phyloP scores from a whole-genome alignment of 2,797 vertebrate genomes.

The Mionectes olivaceus region DNA sequence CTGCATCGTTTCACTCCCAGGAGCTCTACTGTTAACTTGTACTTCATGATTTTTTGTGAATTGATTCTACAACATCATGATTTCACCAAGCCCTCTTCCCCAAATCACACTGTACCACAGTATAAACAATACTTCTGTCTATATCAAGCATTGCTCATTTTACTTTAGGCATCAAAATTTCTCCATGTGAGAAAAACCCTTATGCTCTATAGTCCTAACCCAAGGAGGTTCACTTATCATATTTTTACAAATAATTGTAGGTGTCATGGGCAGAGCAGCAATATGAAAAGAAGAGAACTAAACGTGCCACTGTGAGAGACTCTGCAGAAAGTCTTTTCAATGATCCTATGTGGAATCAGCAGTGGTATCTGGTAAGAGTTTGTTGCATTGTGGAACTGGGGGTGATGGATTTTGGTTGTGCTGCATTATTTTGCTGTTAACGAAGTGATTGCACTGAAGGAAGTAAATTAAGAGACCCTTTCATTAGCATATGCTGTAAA shows the following conservation, averaged over 20 bases:
- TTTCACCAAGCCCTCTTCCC: not conserved
- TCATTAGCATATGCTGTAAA: not conserved
- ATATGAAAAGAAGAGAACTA: constrained; percentile 90
- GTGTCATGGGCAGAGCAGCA: constrained; percentile 98
- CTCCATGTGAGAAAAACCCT: not conserved
- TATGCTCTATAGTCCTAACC: not conserved
- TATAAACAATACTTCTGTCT: not conserved
- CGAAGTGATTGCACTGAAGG: fast-evolving
- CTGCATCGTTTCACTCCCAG: not conserved
- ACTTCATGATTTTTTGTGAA: not conserved
- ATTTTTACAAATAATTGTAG: constrained; percentile 72
- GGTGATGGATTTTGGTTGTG: not conserved
- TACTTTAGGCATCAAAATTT: not conserved
- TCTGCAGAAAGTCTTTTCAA: constrained; percentile 91
- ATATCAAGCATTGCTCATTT: not conserved
- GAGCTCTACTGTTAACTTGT: not conserved
- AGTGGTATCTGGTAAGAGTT: constrained; percentile 96
- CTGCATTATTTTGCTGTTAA: not conserved
- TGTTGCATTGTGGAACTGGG: not conserved
- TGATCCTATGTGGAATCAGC: constrained; percentile 98
- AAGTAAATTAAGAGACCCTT: not conserved
- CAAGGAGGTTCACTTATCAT: not conserved
- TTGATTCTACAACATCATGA: not conserved
- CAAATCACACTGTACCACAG: not conserved
- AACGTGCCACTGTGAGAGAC: constrained; percentile 80